A percentile compares a stretch with the other conserved stretches of the same genome.
These are phyloP conservation scores for Hydrochoerus hydrochaeris DNA, from an alignment of 2,113 vertebrate genomes.

Conservation along the genomic window DNA sequence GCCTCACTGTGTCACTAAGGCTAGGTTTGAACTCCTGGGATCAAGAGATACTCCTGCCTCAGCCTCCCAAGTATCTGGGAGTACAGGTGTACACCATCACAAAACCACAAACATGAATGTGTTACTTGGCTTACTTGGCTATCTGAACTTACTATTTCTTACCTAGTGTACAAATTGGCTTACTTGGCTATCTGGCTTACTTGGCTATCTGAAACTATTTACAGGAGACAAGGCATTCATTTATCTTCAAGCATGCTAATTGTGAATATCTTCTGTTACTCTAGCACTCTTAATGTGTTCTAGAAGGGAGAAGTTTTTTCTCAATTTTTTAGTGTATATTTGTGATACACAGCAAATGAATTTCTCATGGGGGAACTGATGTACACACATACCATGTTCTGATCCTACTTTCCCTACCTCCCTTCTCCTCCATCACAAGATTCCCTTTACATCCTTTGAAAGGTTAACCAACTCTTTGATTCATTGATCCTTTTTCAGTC, in stretches of 20 bases:
- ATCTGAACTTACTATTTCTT: constrained; percentile 36
- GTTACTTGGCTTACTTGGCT: background rate
- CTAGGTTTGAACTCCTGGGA: background rate
- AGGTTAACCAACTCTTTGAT: background rate
- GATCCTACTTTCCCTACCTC: background rate
- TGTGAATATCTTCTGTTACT: constrained; percentile 4
- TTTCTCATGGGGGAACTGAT: background rate
- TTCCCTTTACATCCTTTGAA: background rate
- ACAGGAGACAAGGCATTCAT: constrained; percentile 11
- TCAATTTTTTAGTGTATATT: background rate
- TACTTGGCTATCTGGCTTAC: background rate
- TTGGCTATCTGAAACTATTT: constrained; percentile 32
- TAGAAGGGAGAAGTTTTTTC: background rate
- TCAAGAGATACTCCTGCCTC: background rate
- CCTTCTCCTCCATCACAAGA: background rate
- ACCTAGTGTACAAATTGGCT: no score
- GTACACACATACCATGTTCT: background rate
- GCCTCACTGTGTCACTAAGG: background rate
- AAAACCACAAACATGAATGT: no score
- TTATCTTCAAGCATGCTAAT: constrained; percentile 12
- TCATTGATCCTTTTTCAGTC: background rate
- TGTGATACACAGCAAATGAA: background rate
- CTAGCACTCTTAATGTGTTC: background rate
- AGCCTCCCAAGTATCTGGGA: background rate
- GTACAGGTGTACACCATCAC: background rate